Evolutionary conservation across 2,113 vertebrate genomes (phyloP), one percentile per base, ranked within the genome.

Genomic region (Xiphophorus couchianus): DNA sequence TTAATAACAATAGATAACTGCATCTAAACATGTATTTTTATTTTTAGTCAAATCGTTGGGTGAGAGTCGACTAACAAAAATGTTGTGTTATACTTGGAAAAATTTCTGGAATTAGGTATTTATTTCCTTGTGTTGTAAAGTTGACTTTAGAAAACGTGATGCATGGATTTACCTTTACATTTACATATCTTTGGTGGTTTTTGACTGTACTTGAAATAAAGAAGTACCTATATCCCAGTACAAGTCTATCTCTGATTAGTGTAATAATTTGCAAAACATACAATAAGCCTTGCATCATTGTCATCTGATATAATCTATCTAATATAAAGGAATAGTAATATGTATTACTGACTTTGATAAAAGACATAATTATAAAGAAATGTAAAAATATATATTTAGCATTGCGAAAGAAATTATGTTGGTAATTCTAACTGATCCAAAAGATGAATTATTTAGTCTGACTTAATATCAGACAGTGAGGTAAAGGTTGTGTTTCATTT

Each of bases 201-300:
- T 67, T 82, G 77, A 84, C 81, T 87, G 62, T 65, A 77, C 17
- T 29, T 39, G 69, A 17, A 93, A 92, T 91, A 90, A 90, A 90
- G 90, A 68, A n/a, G 2, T 78, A 74, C 28, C 10, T 65, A 48
- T 31, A 54, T 61, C 69, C 69, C 48, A 63, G 15, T 1, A 0
- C 11, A n/a, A 42, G 30, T 61, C 33, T 61, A 1, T 19, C 29
- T 33, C 11, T 69, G 44, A 54, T 5, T 12, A 19, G 1, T 48
- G 14, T 48, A 5, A 48, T 48, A 7, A 17, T 51, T 6, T 12
- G 13, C 19, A 19, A 54, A 31, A 11, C 28, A 10, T 69, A 8
- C 7, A 22, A 12, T 29, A 48, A 48, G 5, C 44, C 17, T 48
- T 48, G 15, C 14, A 17, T 48, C 44, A 48, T 42, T 42, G 39